Base-by-base conservation (phyloP, 2,797 vertebrate species). In the Galago senegalensis region DNA sequence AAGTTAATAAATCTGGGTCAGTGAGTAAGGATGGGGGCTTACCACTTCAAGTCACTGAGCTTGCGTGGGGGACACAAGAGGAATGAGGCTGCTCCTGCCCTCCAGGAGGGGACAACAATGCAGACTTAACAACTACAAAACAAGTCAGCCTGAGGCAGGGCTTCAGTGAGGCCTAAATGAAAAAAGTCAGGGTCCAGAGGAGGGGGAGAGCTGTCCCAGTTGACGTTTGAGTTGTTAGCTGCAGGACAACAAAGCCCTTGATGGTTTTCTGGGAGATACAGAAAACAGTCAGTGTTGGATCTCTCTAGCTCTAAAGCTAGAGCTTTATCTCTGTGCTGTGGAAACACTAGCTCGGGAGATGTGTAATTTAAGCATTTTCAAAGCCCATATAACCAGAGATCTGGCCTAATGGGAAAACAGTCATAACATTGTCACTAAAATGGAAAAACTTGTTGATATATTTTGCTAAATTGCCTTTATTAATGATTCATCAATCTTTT, bases 401-500 rank as follows among this genome's bases (percentile, higher is more conserved):
- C 75, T 91, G 89, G 83, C 40, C 90, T 96, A 97, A 89, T 89
- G 77, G 76, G 86, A 87, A 96, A 92, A 65, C 31, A 87, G 87
- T 95, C 95, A 93, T 82, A 91, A 91, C 63, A 61, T 96, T 97
- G 95, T 91, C 84, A 87, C 58, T 4, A 40, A 40, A 94, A 90
- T 88, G 89, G n/a, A 87, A 93, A 60, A 75, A 89, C 61, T 95
- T 95, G 90, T 95, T 92, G 93, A 95, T 96, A 9, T 84, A 93
- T 97, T 97, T 97, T 97, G 87, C 83, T 97, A 94, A 97, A 83
- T 94, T 95, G 83, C 89, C 27, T 53, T 95, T 93, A 95, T 85
- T 90, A 98, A 94, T 97, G 95, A 95, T 94, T 94, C 86, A 96
- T 91, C 23, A 67, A 87, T 93, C 46, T 93, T 58, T 81, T 96